phyloP scores from a whole-genome alignment of 2,888 invertebrate species.

The Drosophila lutescens region DNA sequence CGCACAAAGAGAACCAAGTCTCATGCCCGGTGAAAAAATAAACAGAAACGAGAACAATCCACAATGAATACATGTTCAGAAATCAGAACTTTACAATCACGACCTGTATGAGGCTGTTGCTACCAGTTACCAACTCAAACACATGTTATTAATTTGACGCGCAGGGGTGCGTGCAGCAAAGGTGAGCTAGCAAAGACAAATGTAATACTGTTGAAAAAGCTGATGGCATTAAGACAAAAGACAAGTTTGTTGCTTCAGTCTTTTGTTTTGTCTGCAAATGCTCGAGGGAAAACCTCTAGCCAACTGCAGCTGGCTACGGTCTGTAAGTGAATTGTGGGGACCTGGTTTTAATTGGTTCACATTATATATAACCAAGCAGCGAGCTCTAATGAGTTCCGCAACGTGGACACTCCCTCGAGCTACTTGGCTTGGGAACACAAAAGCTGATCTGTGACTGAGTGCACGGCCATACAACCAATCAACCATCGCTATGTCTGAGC shows the following conservation, averaged over 20 bases:
- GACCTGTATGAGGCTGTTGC: slow-evolving; percentile 4
- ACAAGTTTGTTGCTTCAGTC: slow-evolving; percentile 72
- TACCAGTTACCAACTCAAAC: slow-evolving; percentile 3
- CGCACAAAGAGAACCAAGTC: slow-evolving; percentile 42
- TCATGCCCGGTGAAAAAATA: slow-evolving; percentile 1
- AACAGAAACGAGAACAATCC: slow-evolving; percentile 28
- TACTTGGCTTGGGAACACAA: slow-evolving; percentile 18
- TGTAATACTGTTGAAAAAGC: slow-evolving; percentile 16
- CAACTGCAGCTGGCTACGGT: slow-evolving; percentile 29
- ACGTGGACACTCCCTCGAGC: slow-evolving; percentile 34
- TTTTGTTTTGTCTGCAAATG: slow-evolving; percentile 56
- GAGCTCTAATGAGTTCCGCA: slow-evolving; percentile 30
- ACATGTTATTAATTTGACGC: slow-evolving; percentile 37
- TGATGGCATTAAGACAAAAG: slow-evolving; percentile 23
- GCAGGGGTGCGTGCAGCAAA: slow-evolving; percentile 23
- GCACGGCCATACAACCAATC: slow-evolving; percentile 1
- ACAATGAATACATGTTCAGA: slow-evolving; percentile 37
- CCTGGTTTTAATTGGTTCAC: slow-evolving; percentile 47
- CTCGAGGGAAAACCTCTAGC: slow-evolving; percentile 20
- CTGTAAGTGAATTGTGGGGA: slow-evolving; percentile 14
- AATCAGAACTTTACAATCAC: slow-evolving; percentile 35
- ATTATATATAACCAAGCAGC: slow-evolving; percentile 34
- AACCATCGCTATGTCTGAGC: slow-evolving; percentile 4
- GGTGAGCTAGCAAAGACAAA: slow-evolving; percentile 20
- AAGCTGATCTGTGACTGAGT: slow-evolving; percentile 4